phyloP scores from a whole-genome alignment of 1,140 invertebrate species.

The Listronotus bonariensis region DNA sequence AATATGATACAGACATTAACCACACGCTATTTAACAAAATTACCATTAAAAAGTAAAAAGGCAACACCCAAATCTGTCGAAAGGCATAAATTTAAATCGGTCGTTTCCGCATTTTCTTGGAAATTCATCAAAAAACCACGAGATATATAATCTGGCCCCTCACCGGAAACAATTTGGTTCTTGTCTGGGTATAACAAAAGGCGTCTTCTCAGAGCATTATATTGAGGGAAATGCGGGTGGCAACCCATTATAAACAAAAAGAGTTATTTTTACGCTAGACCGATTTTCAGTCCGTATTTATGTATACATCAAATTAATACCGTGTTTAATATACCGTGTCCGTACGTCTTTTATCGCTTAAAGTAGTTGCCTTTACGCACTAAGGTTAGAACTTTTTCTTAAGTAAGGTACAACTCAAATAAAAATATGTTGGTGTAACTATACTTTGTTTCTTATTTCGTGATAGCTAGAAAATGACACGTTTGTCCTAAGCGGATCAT shows the following conservation, averaged over 20 bases:
- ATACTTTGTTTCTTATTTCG: too few species aligned
- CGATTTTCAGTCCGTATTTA: slow-evolving; percentile 29
- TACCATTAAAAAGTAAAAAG: slow-evolving; percentile 7
- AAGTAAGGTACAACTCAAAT: too few species aligned
- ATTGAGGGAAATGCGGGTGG: slow-evolving; percentile 37
- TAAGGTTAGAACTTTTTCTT: too few species aligned
- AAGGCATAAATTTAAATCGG: slow-evolving; percentile 18
- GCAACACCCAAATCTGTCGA: neutral
- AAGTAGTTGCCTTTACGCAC: too few species aligned
- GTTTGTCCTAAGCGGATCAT: too few species aligned
- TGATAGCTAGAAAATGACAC: too few species aligned
- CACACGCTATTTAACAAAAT: neutral
- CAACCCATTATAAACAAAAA: slow-evolving; percentile 37
- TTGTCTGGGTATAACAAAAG: slow-evolving; percentile 34
- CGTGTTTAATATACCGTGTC: slow-evolving; percentile 35
- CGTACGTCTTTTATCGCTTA: neutral
- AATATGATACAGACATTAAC: too few species aligned
- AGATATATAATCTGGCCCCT: slow-evolving; percentile 28
- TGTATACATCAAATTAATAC: slow-evolving; percentile 35
- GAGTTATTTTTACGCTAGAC: slow-evolving; percentile 35
- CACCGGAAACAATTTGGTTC: slow-evolving; percentile 36
- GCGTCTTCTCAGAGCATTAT: slow-evolving; percentile 36
- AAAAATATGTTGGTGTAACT: too few species aligned
- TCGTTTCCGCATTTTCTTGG: slow-evolving; percentile 24
- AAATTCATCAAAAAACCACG: slow-evolving; percentile 22